Percentiles rank a stretch among this genome's conserved stretches.
These are phyloP conservation scores for Tragelaphus buxtoni DNA, from an alignment of 2,113 vertebrate species.

Conservation along the genomic window DNA sequence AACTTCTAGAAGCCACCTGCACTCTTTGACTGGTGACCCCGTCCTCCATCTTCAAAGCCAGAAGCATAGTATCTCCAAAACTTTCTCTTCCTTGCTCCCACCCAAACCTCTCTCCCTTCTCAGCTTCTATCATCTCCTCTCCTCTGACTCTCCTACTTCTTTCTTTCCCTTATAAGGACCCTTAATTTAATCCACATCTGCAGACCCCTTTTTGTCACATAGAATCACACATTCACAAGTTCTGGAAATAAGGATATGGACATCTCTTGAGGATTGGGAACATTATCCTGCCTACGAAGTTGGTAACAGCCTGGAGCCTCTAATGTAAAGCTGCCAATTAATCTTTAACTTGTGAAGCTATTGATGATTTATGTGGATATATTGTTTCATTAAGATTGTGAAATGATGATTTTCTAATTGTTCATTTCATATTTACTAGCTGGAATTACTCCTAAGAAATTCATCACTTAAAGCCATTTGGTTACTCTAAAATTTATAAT, in stretches of 20 bases:
- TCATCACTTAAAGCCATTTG: neutral
- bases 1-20: neutral
- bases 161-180: neutral
- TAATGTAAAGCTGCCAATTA: neutral
- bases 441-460: constrained; percentile 8
- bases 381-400: constrained; percentile 20
- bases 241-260: neutral
- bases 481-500: neutral
- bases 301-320: neutral
- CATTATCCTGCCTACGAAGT: neutral
- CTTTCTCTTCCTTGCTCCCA: neutral
- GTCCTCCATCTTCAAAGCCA: neutral
- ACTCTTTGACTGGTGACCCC: neutral
- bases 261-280: neutral
- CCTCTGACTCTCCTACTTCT: neutral
- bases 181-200: neutral
- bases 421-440: neutral
- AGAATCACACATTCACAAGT: neutral
- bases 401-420: neutral
- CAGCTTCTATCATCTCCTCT: neutral
- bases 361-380: neutral
- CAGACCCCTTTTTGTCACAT: neutral
- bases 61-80: neutral
- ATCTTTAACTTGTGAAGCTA: neutral
- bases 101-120: neutral